Evolutionary conservation across 2,113 vertebrate species (phyloP).

Genomic region (Fregetta grallaria): DNA sequence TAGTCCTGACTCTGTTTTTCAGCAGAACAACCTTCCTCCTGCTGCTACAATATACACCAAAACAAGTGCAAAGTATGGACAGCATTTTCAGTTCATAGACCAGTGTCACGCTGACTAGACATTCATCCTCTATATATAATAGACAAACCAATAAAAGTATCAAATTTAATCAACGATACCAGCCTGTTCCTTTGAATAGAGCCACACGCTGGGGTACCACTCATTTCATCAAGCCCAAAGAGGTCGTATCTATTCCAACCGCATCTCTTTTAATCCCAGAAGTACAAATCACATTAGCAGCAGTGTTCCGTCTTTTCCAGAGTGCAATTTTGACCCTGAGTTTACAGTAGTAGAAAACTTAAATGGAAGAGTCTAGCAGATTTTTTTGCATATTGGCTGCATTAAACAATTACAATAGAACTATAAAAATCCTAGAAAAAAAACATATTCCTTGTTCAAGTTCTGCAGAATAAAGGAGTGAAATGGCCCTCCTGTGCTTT

Average conservation of each 20-base stretch:
- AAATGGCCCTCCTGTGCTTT: neutral
- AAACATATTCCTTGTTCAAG: slow-evolving; percentile 49
- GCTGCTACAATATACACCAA: neutral
- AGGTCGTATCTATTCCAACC: neutral
- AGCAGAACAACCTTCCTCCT: neutral
- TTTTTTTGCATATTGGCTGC: slow-evolving; percentile 53
- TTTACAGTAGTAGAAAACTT: slow-evolving; percentile 61
- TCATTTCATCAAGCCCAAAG: neutral
- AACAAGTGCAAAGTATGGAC: neutral
- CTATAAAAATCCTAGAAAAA: slow-evolving; percentile 55
- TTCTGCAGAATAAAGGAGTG: slow-evolving; percentile 10
- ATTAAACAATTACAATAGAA: slow-evolving; percentile 32
- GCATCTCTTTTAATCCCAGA: slow-evolving; percentile 29
- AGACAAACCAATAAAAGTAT: neutral
- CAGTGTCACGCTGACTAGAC: neutral
- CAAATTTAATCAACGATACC: neutral
- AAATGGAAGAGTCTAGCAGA: slow-evolving; percentile 35
- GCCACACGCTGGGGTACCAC: neutral
- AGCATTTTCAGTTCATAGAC: neutral
- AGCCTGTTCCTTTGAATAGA: neutral
- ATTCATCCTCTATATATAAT: neutral
- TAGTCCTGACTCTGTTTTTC: neutral
- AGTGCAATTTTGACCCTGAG: slow-evolving; percentile 52
- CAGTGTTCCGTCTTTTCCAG: slow-evolving; percentile 27
- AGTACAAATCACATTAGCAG: slow-evolving; percentile 54